These are phyloP conservation scores for Mesoligia furuncula DNA, from an alignment of 2,888 invertebrate species.

Conservation along the genomic window DNA sequence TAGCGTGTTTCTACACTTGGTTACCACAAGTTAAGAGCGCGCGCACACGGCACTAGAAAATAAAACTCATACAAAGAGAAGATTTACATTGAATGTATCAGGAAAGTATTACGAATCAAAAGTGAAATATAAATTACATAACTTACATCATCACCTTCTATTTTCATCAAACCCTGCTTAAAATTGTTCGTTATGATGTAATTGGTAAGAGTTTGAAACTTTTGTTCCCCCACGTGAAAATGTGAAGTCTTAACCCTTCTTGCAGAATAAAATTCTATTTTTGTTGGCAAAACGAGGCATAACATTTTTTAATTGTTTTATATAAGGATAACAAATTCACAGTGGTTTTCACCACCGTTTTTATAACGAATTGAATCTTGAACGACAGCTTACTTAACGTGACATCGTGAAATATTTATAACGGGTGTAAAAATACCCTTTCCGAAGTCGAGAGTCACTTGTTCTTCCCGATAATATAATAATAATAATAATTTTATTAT, in stretches of 20 bases:
- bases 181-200: constrained; percentile 30
- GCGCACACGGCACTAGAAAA: background rate
- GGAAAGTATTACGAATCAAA: background rate
- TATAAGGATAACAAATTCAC: background rate
- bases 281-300: background rate
- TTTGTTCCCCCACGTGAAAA: constrained; percentile 31
- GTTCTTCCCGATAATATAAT: background rate
- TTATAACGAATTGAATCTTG: background rate
- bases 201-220: constrained; percentile 13
- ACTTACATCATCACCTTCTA: background rate
- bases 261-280: constrained; percentile 29
- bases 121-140: constrained; percentile 4
- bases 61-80: background rate
- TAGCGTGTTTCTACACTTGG: too few species aligned
- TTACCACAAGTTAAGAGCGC: too few species aligned
- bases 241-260: constrained; percentile 10
- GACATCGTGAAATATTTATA: constrained; percentile 7
- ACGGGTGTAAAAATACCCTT: background rate
- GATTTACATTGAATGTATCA: background rate
- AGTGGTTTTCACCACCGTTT: constrained; percentile 3
- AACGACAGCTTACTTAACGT: constrained; percentile 20
- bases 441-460: background rate
- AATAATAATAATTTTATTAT: too few species aligned
- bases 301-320: constrained; percentile 8
- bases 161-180: background rate